A percentile compares a stretch with the other conserved stretches of the same genome.
phyloP scores from a whole-genome alignment of 1,140 invertebrate species.

The Euura lappo region DNA sequence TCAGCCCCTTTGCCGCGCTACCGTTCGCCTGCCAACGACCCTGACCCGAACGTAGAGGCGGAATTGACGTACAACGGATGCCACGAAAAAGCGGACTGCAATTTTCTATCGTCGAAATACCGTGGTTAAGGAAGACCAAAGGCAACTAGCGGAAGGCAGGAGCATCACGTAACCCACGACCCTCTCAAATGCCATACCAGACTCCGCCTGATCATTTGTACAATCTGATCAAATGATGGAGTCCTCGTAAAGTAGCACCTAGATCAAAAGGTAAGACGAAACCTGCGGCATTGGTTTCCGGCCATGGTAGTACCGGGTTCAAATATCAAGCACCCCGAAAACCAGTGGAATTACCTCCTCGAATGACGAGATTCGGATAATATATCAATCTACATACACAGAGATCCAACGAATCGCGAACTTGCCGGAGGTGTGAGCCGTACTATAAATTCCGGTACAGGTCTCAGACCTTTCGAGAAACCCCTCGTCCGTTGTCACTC shows the following conservation, averaged over 20 bases:
- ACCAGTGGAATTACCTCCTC: too few relatives aligned
- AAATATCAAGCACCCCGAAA: too few relatives aligned
- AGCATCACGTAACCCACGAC: neutral
- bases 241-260: too few relatives aligned
- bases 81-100: neutral
- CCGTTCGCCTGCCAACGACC: neutral
- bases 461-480: neutral
- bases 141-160: neutral
- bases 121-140: neutral
- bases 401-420: too few relatives aligned
- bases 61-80: neutral
- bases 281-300: too few relatives aligned
- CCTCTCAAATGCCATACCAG: neutral
- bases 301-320: too few relatives aligned
- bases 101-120: neutral
- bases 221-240: neutral
- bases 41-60: neutral
- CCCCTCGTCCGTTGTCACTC: neutral
- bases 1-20: neutral
- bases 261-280: too few relatives aligned
- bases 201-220: neutral
- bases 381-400: too few relatives aligned
- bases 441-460: neutral
- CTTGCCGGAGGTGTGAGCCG: neutral
- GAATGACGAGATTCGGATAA: too few relatives aligned